Percentiles rank a stretch among this genome's conserved stretches.
These are phyloP conservation scores for Pseudanteris insignis DNA, from an alignment of 2,888 invertebrate genomes.

Conservation along the genomic window DNA sequence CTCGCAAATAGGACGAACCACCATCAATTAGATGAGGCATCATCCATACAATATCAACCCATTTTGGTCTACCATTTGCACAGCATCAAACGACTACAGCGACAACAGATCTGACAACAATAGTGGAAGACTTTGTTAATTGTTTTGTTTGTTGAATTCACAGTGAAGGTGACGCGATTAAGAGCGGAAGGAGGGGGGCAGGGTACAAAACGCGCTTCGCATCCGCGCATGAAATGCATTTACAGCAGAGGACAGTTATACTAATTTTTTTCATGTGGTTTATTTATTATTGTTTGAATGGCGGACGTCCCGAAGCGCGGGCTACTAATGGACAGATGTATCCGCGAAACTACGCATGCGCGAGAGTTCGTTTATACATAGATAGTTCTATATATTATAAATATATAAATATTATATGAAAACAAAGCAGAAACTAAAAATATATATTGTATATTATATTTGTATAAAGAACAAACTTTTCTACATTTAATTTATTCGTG, in stretches of 20 bases:
- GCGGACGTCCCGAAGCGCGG: slow-evolving; percentile 29
- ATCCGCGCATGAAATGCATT: slow-evolving; percentile 66
- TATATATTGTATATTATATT: slow-evolving; percentile 67
- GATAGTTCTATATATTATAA: slow-evolving; percentile 63
- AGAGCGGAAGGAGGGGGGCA: too few species aligned
- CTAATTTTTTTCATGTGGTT: slow-evolving; percentile 50
- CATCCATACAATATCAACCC: too few species aligned
- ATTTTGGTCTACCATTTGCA: too few species aligned
- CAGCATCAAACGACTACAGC: too few species aligned
- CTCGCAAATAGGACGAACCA: too few species aligned
- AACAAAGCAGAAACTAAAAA: slow-evolving; percentile 49
- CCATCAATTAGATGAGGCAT: too few species aligned
- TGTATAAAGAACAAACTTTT: slow-evolving; percentile 66
- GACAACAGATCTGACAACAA: too few species aligned
- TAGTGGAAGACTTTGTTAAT: too few species aligned
- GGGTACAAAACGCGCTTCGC: too few species aligned
- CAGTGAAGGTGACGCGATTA: too few species aligned
- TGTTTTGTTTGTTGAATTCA: too few species aligned
- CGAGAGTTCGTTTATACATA: slow-evolving; percentile 56
- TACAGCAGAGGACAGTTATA: slow-evolving; percentile 49
- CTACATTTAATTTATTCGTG: slow-evolving; percentile 66
- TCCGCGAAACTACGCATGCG: slow-evolving; percentile 38
- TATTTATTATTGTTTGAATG: slow-evolving; percentile 55
- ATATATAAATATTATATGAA: slow-evolving; percentile 59
- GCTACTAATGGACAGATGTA: slow-evolving; percentile 16